phyloP scores from a whole-genome alignment of 2,113 vertebrate genomes.

The Ptychochromis oligacanthus region DNA sequence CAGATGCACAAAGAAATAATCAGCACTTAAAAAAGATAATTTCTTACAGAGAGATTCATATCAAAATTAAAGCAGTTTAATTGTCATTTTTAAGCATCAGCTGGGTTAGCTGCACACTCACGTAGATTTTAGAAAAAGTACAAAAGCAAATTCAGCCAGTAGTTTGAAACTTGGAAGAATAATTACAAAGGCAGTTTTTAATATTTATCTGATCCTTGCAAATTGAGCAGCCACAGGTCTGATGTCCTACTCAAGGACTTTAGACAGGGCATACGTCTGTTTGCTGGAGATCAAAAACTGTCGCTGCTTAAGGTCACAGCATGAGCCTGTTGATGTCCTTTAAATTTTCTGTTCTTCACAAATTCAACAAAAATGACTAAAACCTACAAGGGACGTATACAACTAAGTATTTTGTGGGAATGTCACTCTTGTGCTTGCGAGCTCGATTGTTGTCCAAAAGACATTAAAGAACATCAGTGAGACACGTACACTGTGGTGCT shows the following conservation, averaged over 20 bases:
- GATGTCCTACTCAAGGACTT: not conserved
- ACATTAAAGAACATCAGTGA: not conserved
- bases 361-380: not conserved
- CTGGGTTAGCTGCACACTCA: not conserved
- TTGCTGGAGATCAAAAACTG: conserved; percentile 1
- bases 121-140: not conserved
- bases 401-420: not conserved
- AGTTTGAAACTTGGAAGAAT: not conserved
- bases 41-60: not conserved
- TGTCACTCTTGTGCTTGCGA: not conserved
- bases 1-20: conserved; percentile 1
- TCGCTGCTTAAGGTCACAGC: not conserved
- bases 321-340: not conserved
- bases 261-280: not conserved
- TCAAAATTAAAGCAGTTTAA: not conserved
- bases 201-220: not conserved
- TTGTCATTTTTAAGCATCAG: not conserved
- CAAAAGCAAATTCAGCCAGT: not conserved
- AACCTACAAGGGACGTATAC: not conserved
- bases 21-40: not conserved
- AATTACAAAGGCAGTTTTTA: not conserved
- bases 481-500: not conserved
- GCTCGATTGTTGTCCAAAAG: not conserved
- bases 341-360: not conserved
- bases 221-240: not conserved